Base-by-base conservation (phyloP, 2,888 invertebrate genomes). In the Emmelina monodactyla region DNA sequence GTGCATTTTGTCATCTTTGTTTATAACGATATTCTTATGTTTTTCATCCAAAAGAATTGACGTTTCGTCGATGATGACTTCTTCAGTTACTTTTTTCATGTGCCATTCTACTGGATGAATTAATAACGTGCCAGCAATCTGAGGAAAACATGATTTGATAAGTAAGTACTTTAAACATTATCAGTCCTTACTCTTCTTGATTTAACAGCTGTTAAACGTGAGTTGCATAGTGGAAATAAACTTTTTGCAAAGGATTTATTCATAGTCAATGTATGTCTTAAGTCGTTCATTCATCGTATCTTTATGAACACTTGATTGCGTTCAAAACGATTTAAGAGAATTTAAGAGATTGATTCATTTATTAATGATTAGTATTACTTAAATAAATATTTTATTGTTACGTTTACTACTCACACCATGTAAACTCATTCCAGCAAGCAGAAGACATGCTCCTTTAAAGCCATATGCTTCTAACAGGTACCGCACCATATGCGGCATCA, bases 401-500 rank as follows among this genome's bases (percentile, higher is more conserved):
- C n/a, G n/a, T 25, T 19, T 19, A n/a, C n/a, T 15, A 75, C 67
- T 71, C 76, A 88, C 86, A 51, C 88, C 88, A 47, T 85, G 82
- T 37, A 88, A 72, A 37, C 88, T 84, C 31, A 89, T 52, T 3
- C 71, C 73, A 7, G 86, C 84, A 50, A 89, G 67, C 15, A 88
- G 76, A 39, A 88, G 53, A 28, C 87, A 84, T 1, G 89, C 84
- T 22, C 83, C 83, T 45, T 69, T 78, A 56, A 85, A 89, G 32
- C 85, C 85, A 58, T 84, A 88, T 46, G 82, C 70, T 43, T 85
- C 83, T 42, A 89, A 60, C 32, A 89, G 80, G 50, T 83, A 81
- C 31, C 85, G 76, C 37, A 89, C 85, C 44, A 88, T 69, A 52
- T 87, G 88, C 2, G 90, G 90, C 82, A 90, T 86, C 40, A 88